Percentiles rank a stretch among this genome's conserved stretches.
phyloP scores from a whole-genome alignment of 2,888 invertebrate genomes.

The Parnassius glacialis region DNA sequence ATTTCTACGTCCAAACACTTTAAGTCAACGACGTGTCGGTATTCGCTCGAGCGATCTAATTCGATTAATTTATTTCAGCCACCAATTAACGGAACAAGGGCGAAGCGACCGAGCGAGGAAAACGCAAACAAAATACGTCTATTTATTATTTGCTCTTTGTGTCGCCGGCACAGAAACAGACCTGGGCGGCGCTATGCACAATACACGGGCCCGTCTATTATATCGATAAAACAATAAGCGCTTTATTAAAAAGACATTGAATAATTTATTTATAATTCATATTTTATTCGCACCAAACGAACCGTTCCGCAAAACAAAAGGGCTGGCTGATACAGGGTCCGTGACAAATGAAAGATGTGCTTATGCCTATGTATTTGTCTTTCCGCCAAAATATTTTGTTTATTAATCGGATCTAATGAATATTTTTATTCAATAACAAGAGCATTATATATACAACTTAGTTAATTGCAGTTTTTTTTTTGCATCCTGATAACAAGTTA shows the following conservation, averaged over 20 bases:
- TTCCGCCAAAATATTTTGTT: no score
- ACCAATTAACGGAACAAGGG: slow-evolving; percentile 73
- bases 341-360: slow-evolving; percentile 35
- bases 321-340: slow-evolving; percentile 44
- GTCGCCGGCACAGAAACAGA: slow-evolving; percentile 50
- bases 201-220: slow-evolving; percentile 68
- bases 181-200: slow-evolving; percentile 59
- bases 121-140: slow-evolving; percentile 72
- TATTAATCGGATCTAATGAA: no score
- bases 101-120: slow-evolving; percentile 71
- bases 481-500: no score
- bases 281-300: slow-evolving; percentile 67
- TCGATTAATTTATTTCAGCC: slow-evolving; percentile 74
- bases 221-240: slow-evolving; percentile 74
- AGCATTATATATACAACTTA: no score
- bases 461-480: no score
- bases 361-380: neutral
- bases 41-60: slow-evolving; percentile 67
- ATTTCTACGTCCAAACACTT: slow-evolving; percentile 66
- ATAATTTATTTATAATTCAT: slow-evolving; percentile 76
- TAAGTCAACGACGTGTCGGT: slow-evolving; percentile 61
- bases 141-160: slow-evolving; percentile 78
- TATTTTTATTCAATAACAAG: no score
- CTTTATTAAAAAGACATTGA: slow-evolving; percentile 81
- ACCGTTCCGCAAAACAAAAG: slow-evolving; percentile 56